Conservation (phyloP, 2,113 vertebrate species). For the Spilogale gracilis region DNA sequence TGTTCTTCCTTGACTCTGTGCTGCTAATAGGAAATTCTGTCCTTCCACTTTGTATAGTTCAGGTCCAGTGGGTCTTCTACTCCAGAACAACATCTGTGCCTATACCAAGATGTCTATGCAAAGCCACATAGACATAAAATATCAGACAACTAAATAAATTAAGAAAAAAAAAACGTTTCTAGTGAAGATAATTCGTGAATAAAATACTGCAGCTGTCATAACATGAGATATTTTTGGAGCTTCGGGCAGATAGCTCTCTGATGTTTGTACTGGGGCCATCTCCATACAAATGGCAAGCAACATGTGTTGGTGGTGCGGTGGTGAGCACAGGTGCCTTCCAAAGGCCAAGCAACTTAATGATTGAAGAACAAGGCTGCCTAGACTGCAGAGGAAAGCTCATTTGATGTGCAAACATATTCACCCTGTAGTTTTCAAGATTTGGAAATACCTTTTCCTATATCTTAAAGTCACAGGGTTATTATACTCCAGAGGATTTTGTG, state of each 20-base stretch:
- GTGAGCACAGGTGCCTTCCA: neutral
- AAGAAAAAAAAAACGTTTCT: neutral
- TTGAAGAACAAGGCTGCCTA: neutral
- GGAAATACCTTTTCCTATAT: neutral
- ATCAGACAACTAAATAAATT: neutral
- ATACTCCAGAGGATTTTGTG: neutral
- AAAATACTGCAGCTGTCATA: neutral
- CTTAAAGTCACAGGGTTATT: neutral
- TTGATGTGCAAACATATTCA: neutral
- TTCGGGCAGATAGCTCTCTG: neutral
- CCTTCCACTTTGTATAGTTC: neutral
- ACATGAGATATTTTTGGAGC: neutral
- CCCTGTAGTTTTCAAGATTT: neutral
- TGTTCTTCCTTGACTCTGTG: neutral
- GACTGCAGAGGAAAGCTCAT: neutral
- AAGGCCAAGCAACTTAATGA: neutral
- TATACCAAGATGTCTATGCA: neutral
- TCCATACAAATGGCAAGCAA: neutral
- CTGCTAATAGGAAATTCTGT: neutral
- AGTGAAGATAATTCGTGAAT: conserved; percentile 8
- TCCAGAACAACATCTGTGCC: neutral
- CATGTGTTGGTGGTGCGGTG: neutral
- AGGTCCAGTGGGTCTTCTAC: neutral
- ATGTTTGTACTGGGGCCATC: neutral
- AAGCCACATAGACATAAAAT: neutral